Conservation (phyloP, 2,113 vertebrate species). For the Brienomyrus brachyistius region DNA sequence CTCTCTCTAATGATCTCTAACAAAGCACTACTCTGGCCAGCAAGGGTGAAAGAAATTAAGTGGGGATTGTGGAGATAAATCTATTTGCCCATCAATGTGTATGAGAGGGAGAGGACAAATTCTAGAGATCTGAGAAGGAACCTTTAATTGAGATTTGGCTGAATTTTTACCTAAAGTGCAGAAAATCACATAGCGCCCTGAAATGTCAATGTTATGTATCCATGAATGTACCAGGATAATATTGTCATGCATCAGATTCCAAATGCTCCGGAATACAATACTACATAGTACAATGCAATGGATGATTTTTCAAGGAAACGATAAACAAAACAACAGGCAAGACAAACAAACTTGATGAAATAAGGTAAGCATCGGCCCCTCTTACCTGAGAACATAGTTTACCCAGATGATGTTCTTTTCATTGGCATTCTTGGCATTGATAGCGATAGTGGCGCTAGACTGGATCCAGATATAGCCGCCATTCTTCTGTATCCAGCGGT, state of each 20-base stretch:
- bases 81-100: conserved; percentile 32
- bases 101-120: conserved; percentile 33
- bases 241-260: neutral
- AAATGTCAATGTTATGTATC: neutral
- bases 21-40: conserved; percentile 23
- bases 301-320: neutral
- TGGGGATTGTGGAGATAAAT: conserved; percentile 35
- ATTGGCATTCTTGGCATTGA: conserved; percentile 92
- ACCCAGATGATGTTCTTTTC: conserved; percentile 99
- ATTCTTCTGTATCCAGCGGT: conserved; percentile 98
- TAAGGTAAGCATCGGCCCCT: conserved; percentile 21
- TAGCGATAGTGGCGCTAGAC: conserved; percentile 91
- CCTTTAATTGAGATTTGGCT: conserved; percentile 8
- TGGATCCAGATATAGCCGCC: conserved; percentile 98
- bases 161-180: neutral
- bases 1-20: conserved; percentile 40
- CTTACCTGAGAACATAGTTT: conserved; percentile 96
- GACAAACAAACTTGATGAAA: neutral
- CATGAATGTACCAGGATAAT: neutral
- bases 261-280: neutral
- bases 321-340: neutral
- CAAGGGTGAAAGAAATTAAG: conserved; percentile 38
- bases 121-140: conserved; percentile 19
- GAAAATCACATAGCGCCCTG: neutral
- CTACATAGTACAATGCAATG: neutral